Percentiles rank a stretch among this genome's conserved stretches.
phyloP scores from a whole-genome alignment of 2,888 invertebrate genomes.

The Linnaemya vulpina region DNA sequence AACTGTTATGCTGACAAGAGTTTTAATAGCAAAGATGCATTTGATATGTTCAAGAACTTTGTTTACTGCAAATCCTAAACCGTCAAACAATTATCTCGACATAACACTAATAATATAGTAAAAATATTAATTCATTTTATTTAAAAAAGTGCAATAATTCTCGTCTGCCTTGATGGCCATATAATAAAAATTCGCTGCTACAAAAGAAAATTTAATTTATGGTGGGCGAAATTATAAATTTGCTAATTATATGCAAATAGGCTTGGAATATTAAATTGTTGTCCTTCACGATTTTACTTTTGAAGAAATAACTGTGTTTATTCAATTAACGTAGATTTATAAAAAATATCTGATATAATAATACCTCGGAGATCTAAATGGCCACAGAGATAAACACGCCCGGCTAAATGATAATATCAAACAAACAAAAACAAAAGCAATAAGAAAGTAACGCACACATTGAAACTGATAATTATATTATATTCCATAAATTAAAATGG shows the following conservation, averaged over 20 bases:
- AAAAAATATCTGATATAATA: slow-evolving; percentile 48
- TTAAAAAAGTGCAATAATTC: neutral
- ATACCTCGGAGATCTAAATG: slow-evolving; percentile 40
- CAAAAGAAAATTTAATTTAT: neutral
- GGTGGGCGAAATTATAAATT: neutral
- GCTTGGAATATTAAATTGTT: slow-evolving; percentile 5
- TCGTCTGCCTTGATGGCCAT: neutral
- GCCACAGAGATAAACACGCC: neutral
- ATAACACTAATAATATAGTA: too few species aligned
- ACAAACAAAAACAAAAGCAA: slow-evolving; percentile 40
- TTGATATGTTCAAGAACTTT: too few species aligned
- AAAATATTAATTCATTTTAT: too few species aligned
- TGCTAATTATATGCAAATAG: neutral
- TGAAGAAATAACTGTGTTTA: neutral
- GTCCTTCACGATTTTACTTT: neutral
- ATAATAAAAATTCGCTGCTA: too few species aligned
- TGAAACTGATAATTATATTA: slow-evolving; percentile 28
- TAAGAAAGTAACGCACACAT: neutral
- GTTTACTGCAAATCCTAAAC: too few species aligned
- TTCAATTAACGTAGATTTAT: slow-evolving; percentile 46
- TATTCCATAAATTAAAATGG: slow-evolving; percentile 60
- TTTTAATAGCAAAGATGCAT: too few species aligned
- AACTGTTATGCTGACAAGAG: too few species aligned
- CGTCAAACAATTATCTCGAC: too few species aligned
- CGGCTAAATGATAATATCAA: slow-evolving; percentile 17